Evolutionary conservation across 53 echinoderm and acorn worm species (phyloP), one percentile per base, ranked within the genome.

Genomic region (Actinopyga echinites): DNA sequence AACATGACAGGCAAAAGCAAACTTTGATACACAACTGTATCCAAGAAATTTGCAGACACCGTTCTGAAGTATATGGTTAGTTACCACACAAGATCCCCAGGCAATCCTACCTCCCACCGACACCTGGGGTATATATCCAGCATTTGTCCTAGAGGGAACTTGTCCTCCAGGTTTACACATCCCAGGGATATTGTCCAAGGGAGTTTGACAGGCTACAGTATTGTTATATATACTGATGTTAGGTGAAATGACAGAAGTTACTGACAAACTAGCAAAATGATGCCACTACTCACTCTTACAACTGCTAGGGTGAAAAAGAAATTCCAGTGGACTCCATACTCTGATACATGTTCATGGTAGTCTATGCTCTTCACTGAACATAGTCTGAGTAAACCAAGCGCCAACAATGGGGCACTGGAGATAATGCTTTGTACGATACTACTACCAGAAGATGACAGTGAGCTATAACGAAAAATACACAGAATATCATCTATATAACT

Each of bases 281-380:
- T 0, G 8, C 8, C 56, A 22, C 55, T 64, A 69, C 93, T 96
- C 80, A 96, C 96, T 60, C 87, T 91, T 6, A 94, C 93, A 55
- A 86, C 88, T 23, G 93, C 92, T 21, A 96, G 73, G 3, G 96
- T 93, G 79, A 96, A 92, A 86, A 96, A 96, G 84, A 96, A 96
- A 65, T 96, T 96, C 96, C 96, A 96, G 74, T 96, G 90, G 0
- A 93, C 90, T 5, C 96, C 96, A 75, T 96, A 96, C 67, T 96
- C 96, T 0, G 93, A 92, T 60, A 96, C 73, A 43, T 96, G 93
- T 55, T 93, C 93, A 65, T 96, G 96, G 69, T 96, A 94, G 36
- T 92, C 93, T 17, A 89, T 42, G 5, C 75, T 83, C 69, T 93
- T 96, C 20, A 96, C 90, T n/a, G 88, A 85, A 34, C 79, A 30